Percentiles rank a stretch among this genome's conserved stretches.
Evolutionary conservation across 2,888 invertebrate species (phyloP).

Genomic region (Sesamia inferens): DNA sequence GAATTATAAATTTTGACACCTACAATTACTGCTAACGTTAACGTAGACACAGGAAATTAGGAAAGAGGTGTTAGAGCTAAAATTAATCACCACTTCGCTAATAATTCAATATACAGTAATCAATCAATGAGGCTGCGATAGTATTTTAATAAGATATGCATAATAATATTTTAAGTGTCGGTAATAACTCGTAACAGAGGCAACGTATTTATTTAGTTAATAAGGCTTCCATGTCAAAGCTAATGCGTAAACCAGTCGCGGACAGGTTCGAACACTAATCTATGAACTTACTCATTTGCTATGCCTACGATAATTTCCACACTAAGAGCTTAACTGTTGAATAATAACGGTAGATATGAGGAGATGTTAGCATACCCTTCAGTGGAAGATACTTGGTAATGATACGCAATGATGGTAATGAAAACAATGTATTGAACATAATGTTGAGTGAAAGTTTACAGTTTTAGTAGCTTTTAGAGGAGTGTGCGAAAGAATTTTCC

Average conservation of each 20-base stretch:
- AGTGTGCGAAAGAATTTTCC: not conserved
- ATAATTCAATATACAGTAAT: slow-evolving; percentile 51
- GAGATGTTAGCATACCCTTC: slow-evolving; percentile 43
- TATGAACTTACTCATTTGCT: slow-evolving; percentile 68
- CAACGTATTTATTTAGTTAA: slow-evolving; percentile 59
- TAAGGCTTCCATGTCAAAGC: slow-evolving; percentile 75
- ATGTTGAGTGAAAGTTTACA: slow-evolving; percentile 12
- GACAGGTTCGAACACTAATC: slow-evolving; percentile 70
- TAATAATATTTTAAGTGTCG: slow-evolving; percentile 54
- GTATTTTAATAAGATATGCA: slow-evolving; percentile 49
- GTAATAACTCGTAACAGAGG: slow-evolving; percentile 55
- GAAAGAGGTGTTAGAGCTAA: slow-evolving; percentile 43
- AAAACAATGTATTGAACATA: slow-evolving; percentile 18
- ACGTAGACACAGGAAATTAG: slow-evolving; percentile 38
- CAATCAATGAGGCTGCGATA: slow-evolving; percentile 46
- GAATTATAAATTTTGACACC: slow-evolving; percentile 37
- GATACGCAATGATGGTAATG: slow-evolving; percentile 25
- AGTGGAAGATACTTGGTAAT: slow-evolving; percentile 33
- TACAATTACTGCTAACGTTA: slow-evolving; percentile 23
- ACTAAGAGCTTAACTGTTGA: slow-evolving; percentile 76
- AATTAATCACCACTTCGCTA: slow-evolving; percentile 46
- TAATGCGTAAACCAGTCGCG: slow-evolving; percentile 74
- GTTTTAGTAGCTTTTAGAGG: not conserved
- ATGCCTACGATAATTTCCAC: slow-evolving; percentile 74
- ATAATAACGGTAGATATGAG: slow-evolving; percentile 67